Evolutionary conservation across 2,797 vertebrate genomes (phyloP).

Genomic region (Danionella dracula): DNA sequence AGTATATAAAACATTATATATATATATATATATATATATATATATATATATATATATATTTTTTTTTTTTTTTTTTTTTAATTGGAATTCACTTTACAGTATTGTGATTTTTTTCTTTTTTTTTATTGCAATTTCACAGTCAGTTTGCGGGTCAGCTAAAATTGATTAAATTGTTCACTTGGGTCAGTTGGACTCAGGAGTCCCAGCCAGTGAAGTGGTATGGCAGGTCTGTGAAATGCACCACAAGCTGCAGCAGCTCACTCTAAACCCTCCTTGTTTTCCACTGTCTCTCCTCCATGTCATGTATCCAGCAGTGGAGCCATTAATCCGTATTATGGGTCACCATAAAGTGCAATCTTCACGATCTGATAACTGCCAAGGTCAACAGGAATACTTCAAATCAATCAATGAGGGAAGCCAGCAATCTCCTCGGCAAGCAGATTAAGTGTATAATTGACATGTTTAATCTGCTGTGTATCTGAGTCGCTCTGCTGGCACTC

Average conservation of each 20-base stretch:
- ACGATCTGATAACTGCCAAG: conserved; percentile 91
- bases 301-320: conserved; percentile 50
- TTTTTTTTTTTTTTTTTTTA: not conserved
- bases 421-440: conserved; percentile 89
- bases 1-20: no score
- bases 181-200: conserved; percentile 46
- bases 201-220: conserved; percentile 78
- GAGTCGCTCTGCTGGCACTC: conserved; percentile 58
- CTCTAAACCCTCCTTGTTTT: conserved; percentile 42
- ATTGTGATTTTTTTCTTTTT: not conserved
- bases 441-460: conserved; percentile 99
- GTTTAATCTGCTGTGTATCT: conserved; percentile 80
- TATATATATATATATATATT: no score
- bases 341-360: conserved; percentile 80
- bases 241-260: conserved; percentile 33
- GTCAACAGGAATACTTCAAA: conserved; percentile 90
- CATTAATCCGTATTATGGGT: conserved; percentile 82
- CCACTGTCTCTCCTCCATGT: conserved; percentile 18
- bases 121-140: conserved; percentile 23
- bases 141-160: conserved; percentile 43
- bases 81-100: not conserved
- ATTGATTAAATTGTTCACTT: conserved; percentile 68
- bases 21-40: no score
- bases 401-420: conserved; percentile 85
- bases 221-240: conserved; percentile 56